These are phyloP conservation scores for Gymnobelideus leadbeateri DNA, from an alignment of 2,113 vertebrate genomes.

Conservation along the genomic window DNA sequence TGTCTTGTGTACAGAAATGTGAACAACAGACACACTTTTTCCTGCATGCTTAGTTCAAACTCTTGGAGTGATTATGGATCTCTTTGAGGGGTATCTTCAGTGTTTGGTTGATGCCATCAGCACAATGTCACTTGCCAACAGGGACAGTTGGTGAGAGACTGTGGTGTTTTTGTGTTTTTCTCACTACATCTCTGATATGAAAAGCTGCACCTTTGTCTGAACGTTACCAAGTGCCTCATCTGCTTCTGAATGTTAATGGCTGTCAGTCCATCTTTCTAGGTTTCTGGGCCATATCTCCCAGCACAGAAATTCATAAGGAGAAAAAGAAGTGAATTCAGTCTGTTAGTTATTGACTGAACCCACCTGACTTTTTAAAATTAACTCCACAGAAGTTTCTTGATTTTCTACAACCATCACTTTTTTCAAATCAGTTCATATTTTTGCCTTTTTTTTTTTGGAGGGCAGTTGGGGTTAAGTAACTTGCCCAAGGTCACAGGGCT, in stretches of 20 bases:
- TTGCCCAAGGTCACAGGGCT: too few relatives aligned
- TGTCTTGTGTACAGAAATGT: not conserved
- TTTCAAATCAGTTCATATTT: not conserved
- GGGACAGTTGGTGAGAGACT: not conserved
- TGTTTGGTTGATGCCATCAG: not conserved
- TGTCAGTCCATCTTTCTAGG: not conserved
- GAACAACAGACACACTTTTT: not conserved
- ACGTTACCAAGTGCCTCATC: not conserved
- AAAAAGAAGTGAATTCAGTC: not conserved
- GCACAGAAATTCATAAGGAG: not conserved
- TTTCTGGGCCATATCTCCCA: not conserved
- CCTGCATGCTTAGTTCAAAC: not conserved
- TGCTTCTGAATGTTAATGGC: not conserved
- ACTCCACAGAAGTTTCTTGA: not conserved
- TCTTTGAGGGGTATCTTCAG: not conserved
- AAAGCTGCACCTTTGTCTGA: not conserved
- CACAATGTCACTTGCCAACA: not conserved
- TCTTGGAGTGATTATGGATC: not conserved
- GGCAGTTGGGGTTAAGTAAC: too few relatives aligned
- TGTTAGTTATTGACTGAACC: not conserved
- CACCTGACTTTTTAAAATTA: not conserved
- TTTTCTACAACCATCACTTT: not conserved
- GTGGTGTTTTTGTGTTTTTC: not conserved
- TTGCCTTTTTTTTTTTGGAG: too few relatives aligned
- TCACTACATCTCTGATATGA: not conserved